Evolutionary conservation across 2,888 invertebrate species (phyloP).

Genomic region (Hirtodrosophila confusa): DNA sequence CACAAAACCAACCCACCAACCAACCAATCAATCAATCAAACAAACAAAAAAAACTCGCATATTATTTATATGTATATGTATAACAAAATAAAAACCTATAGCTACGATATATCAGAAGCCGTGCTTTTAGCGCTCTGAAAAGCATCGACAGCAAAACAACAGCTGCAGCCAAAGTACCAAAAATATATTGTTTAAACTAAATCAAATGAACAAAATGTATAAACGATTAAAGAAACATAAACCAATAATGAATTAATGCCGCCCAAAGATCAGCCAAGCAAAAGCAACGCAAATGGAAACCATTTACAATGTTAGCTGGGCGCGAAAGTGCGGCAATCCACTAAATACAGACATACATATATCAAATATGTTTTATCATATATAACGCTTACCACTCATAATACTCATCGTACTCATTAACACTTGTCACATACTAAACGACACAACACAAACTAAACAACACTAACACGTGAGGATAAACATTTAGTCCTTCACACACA

Average conservation of each 20-base stretch:
- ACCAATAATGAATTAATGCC: conserved; percentile 6
- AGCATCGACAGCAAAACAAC: conserved; percentile 42
- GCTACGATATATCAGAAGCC: conserved; percentile 84
- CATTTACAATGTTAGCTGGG: conserved; percentile 53
- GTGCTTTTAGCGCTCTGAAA: conserved; percentile 83
- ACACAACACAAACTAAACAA: conserved; percentile 28
- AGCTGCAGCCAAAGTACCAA: conserved; percentile 70
- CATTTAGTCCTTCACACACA: conserved; percentile 3
- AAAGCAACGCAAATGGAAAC: conserved; percentile 75
- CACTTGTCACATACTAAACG: conserved; percentile 1
- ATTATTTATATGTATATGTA: neutral
- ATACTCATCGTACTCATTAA: conserved; percentile 42
- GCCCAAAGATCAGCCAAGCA: conserved; percentile 6
- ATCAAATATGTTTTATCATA: conserved; percentile 20
- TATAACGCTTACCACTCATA: conserved; percentile 36
- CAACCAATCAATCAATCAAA: conserved; percentile 50
- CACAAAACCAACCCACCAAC: conserved; percentile 73
- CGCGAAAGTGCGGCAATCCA: conserved; percentile 18
- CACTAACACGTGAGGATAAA: conserved; percentile 34
- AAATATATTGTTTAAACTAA: conserved; percentile 34
- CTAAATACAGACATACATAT: conserved; percentile 16
- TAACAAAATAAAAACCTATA: conserved; percentile 57
- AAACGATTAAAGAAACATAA: conserved; percentile 5
- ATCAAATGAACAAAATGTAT: conserved; percentile 6
- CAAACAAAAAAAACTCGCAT: conserved; percentile 11